Base-by-base conservation (phyloP, 2,888 invertebrate species). In the Julus scandinavius region DNA sequence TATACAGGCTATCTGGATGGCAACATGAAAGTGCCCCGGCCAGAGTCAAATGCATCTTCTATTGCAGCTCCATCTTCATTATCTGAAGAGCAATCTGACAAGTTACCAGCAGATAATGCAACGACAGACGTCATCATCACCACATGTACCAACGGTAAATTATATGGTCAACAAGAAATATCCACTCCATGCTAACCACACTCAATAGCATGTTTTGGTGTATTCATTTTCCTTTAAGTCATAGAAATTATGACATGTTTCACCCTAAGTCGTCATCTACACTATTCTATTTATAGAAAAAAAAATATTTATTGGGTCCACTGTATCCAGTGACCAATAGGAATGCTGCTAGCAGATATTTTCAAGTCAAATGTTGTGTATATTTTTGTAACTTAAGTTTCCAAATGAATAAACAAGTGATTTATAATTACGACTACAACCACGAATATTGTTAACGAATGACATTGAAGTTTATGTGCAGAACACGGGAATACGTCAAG, bases 1-100 rank as follows among this genome's bases (percentile, higher is more conserved):
- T 6, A 41, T 85, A 11, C 49, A 85, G 85, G 85, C 20, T 85
- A 13, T n/a, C 17, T 49, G 41, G 85, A 85, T 41, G 9, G 45
- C 7, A 85, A 41, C 20, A 49, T 49, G 7, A 85, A 41, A 41
- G 49, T 85, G 49, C 41, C 85, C 6, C 17, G 15, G 3, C 49
- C 20, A 0, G 85, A 15, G n/a, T 85, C 85, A 5, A 85, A 6
- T 11, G 45, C 41, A 85, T 85, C 85, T 6, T 85, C 85, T n/a
- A 20, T 41, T 20, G 85, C 85, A 20, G 85, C 85, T 85, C 49
- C 85, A 49, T 85, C 85, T 49, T 85, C 85, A 49, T 41, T 20
- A 17, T 85, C 85, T 9, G 72, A 72, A 72, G 72, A 72, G 72
- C 72, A 29, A 20, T 85, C 41, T 49, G 85, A 85, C 40, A 41